Evolutionary conservation across 2,888 invertebrate genomes (phyloP), one percentile per base, ranked within the genome.

Genomic region (Bembecia ichneumoniformis): DNA sequence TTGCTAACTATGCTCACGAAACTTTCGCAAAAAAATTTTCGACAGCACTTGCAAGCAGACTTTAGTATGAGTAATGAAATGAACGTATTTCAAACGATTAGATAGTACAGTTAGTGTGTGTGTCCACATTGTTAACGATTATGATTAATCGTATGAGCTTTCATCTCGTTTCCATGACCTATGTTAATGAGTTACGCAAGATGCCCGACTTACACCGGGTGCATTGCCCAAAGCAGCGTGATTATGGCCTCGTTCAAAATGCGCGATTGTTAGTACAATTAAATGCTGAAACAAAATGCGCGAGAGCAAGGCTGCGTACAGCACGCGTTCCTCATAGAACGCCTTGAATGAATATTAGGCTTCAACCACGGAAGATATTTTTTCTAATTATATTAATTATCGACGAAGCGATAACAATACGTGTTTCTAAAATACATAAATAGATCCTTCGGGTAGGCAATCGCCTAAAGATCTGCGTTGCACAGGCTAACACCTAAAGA

Each of bases 241-340:
- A 70, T 66, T 69, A 59, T 61, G 72, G 63, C 71, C 72, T 71
- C 74, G 72, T 60, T 64, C 58, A 64, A 72, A 73, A 71, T 68
- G 66, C 72, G 64, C 70, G 69, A 78, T 74, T 80, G 77, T 81
- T 77, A 78, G 68, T 67, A 77, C 74, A 82, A 77, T 82, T 81
- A 78, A 74, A 70, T 71, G 64, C 63, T 63, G 64, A 68, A 62
- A 67, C 69, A 71, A 74, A 75, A 71, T n/a, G n/a, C 67, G 60
- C 65, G 62, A 66, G 61, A 71, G 64, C 81, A 75, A 83, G 82
- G 81, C 64, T 73, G 54, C 54, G 52, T 55, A 16, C 15, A 5
- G 17, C 44, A 44, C 44, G 17, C 11, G 11, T 14, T 40, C 40
- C n/a, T 40, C 13, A 14, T n/a, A 40, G 13, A 40, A 40, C 40